Base-by-base conservation (phyloP, 2,113 vertebrate species). In the Hippocampus abdominalis region DNA sequence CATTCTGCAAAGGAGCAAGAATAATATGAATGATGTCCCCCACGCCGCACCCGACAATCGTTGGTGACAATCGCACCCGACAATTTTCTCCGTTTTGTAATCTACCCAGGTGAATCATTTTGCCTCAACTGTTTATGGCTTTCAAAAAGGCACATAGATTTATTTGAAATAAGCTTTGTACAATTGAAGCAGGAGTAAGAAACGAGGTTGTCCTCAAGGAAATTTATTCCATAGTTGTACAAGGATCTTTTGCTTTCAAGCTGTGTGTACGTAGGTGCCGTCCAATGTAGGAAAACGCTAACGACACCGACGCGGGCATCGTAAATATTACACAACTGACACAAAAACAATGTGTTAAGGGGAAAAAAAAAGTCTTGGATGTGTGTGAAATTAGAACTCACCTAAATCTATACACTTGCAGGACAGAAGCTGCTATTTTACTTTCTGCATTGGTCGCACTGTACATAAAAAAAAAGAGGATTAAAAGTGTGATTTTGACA, bases 171-270 rank as follows among this genome's bases (percentile, higher is more conserved):
- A 36, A 36, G 32, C 5, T 36, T 36, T 36, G 32, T 36, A 36
- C 32, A 6, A 36, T 6, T 36, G 32, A 36, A 36, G 32, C 32
- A 36, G 32, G 32, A 36, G 32, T 36, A 36, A 36, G 32, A 6
- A 36, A 36, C 32, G 5, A 36, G 32, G 32, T 36, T 36, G 32
- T 36, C 32, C 59, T 16, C 66, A 71, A 85, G 71, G 73, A 87
- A 76, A 83, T 86, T 86, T 87, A 90, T 87, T 90, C 72, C 64
- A 70, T 57, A 80, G 72, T 79, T 86, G 78, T 87, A 90, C 81
- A 87, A 83, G 82, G 77, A 54, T 75, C 69, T 66, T 63, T 71
- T 56, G 79, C 63, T 65, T 82, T 44, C 46, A 29, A 78, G 46
- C 21, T 76, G 65, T 66, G 62, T 15, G 51, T 86, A 82, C 76